Base-by-base conservation (phyloP, 2,113 vertebrate genomes). In the Himantopus leucocephalus region DNA sequence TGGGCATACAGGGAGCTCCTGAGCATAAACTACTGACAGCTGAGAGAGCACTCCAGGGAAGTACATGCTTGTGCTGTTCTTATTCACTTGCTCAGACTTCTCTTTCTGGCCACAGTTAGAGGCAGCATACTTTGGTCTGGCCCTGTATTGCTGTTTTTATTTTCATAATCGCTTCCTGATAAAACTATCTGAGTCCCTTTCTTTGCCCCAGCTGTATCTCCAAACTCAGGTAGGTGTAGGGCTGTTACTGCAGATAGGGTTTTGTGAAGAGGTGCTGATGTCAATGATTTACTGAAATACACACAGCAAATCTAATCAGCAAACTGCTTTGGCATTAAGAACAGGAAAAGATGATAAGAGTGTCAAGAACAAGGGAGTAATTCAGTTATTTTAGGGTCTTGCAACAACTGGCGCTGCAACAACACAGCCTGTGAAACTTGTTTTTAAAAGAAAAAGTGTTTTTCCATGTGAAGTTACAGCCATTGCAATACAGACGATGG, bases 251-350 rank as follows among this genome's bases (percentile, higher is more conserved):
- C 17, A 89, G n/a, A 53, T 77, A 64, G 0, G 2, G 37, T 35
- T 55, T 56, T 77, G 35, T 58, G 75, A 90, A 56, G 63, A 89
- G 70, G 32, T 92, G 83, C 32, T 82, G 62, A 88, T 95, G 86
- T 90, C 92, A 94, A 90, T 82, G 56, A 79, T 94, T 95, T 94
- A 92, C 97, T 47, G 62, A 89, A 94, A 94, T 34, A 76, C 15
- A 55, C 5, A 14, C 24, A 48, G 73, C n/a, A 95, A 91, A 95
- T 66, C 83, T 79, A 94, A 91, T 85, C 53, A 58, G 77, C 67
- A 92, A 94, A 78, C 58, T 85, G 64, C 26, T 53, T n/a, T 91
- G 86, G 70, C 89, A 79, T 73, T 70, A 91, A 58, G 53, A 97
- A 60, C 83, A 92, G 95, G 91, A 94, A 94, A 91, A 89, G 66